These are phyloP conservation scores for Lophura nycthemera DNA, from an alignment of 2,113 vertebrate genomes.

Conservation along the genomic window DNA sequence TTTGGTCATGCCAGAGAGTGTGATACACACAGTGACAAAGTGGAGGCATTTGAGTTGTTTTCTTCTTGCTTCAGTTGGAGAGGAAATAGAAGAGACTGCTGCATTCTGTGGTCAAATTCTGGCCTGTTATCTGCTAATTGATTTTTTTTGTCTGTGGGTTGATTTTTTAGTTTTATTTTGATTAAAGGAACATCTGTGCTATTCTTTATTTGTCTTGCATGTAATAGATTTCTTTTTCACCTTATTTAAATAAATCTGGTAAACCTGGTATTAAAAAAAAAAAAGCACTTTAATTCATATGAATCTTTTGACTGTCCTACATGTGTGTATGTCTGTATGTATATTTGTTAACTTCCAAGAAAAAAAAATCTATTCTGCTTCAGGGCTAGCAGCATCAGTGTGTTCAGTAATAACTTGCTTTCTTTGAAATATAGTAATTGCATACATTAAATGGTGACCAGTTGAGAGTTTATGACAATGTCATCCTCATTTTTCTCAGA, in stretches of 20 bases:
- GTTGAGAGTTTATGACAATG: neutral
- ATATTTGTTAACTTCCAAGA: neutral
- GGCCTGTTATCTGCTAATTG: neutral
- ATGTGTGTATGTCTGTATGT: fast-evolving
- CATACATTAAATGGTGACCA: neutral
- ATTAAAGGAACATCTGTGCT: neutral
- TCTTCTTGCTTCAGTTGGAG: neutral
- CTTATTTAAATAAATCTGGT: neutral
- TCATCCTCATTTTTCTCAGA: neutral
- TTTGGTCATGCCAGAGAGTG: neutral
- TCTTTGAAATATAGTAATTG: neutral
- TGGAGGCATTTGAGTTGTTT: neutral
- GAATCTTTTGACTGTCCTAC: neutral
- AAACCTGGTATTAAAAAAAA: neutral
- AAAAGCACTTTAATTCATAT: neutral
- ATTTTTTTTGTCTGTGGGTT: neutral
- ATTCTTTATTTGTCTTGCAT: neutral
- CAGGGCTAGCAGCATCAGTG: neutral
- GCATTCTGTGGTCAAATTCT: neutral
- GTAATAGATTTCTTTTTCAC: neutral
- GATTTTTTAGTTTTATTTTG: neutral
- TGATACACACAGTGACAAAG: neutral
- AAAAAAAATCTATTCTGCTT: neutral
- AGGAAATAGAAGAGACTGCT: neutral
- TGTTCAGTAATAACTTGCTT: neutral